phyloP scores from a whole-genome alignment of 2,888 invertebrate species.

The Acrobasis repandana region DNA sequence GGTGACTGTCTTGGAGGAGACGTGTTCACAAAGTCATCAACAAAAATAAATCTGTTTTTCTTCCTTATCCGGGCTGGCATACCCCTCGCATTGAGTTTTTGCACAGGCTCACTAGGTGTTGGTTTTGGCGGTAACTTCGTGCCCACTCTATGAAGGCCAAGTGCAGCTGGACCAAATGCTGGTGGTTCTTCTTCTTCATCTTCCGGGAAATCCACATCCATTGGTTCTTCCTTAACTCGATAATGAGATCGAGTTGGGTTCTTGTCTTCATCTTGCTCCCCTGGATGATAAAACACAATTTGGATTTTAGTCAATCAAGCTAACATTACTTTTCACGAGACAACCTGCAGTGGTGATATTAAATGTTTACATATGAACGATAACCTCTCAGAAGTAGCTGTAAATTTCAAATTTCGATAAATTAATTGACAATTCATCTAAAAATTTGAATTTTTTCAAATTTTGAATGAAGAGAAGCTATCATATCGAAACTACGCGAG shows the following conservation, averaged over 20 bases:
- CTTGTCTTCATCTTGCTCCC: conserved; percentile 57
- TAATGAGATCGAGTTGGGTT: conserved; percentile 53
- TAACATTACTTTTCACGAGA: background rate
- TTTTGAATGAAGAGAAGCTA: conserved; percentile 72
- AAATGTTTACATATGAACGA: background rate
- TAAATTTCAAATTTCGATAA: conserved; percentile 48
- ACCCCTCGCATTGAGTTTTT: conserved; percentile 91
- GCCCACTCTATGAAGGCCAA: conserved; percentile 92
- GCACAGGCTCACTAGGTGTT: conserved; percentile 88
- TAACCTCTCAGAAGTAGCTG: conserved; percentile 1
- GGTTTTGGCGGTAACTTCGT: conserved; percentile 88
- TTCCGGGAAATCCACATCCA: conserved; percentile 85
- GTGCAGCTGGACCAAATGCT: conserved; percentile 89
- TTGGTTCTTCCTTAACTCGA: conserved; percentile 82
- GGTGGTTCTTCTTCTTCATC: conserved; percentile 86
- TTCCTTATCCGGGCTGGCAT: conserved; percentile 96
- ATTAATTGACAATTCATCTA: conserved; percentile 62
- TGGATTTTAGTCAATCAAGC: background rate
- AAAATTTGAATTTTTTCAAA: conserved; percentile 82
- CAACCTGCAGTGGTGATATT: background rate
- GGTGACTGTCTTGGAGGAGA: conserved; percentile 89
- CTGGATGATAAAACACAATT: conserved; percentile 47
- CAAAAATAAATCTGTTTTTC: conserved; percentile 93
- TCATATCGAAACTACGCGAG: conserved; percentile 41
- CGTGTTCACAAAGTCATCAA: conserved; percentile 92